A percentile compares a stretch with the other conserved stretches of the same genome.
These are phyloP conservation scores for Acheta domesticus DNA, from an alignment of 2,888 invertebrate genomes.

Conservation along the genomic window DNA sequence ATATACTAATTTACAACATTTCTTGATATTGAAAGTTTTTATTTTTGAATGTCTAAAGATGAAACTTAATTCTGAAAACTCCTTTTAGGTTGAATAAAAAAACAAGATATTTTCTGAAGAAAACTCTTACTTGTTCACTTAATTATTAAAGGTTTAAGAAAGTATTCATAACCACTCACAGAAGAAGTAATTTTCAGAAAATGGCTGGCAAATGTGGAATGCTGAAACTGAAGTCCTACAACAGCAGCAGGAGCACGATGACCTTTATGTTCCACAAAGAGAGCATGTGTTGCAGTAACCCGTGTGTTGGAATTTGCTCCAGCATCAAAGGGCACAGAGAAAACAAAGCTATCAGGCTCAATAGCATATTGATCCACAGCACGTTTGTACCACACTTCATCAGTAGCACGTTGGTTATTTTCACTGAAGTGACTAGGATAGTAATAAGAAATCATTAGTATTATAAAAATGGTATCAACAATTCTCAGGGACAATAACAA, in stretches of 20 bases:
- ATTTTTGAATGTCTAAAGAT: too few relatives aligned
- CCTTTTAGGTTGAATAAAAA: too few relatives aligned
- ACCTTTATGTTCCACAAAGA: slow-evolving; percentile 78
- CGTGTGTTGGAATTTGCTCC: slow-evolving; percentile 59
- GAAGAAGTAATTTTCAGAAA: slow-evolving; percentile 86
- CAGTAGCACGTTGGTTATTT: slow-evolving; percentile 74
- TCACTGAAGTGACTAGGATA: slow-evolving; percentile 73
- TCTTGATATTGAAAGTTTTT: too few relatives aligned
- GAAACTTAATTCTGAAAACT: too few relatives aligned
- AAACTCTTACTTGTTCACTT: too few relatives aligned
- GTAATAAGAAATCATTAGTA: background rate
- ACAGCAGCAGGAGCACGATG: slow-evolving; percentile 86
- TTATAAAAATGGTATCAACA: background rate
- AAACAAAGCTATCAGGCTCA: slow-evolving; percentile 87
- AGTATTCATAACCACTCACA: slow-evolving; percentile 52
- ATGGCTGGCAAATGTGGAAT: slow-evolving; percentile 75
- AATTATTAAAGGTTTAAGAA: too few relatives aligned
- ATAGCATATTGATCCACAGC: slow-evolving; percentile 85
- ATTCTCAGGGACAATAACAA: background rate
- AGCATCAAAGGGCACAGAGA: slow-evolving; percentile 78
- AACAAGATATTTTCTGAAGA: too few relatives aligned
- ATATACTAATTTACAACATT: too few relatives aligned
- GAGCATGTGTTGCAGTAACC: slow-evolving; percentile 87
- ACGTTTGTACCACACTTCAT: slow-evolving; percentile 85
- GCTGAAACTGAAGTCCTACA: slow-evolving; percentile 85